Base-by-base conservation (phyloP, 2,113 vertebrate species). In the Dendropsophus ebraccatus region DNA sequence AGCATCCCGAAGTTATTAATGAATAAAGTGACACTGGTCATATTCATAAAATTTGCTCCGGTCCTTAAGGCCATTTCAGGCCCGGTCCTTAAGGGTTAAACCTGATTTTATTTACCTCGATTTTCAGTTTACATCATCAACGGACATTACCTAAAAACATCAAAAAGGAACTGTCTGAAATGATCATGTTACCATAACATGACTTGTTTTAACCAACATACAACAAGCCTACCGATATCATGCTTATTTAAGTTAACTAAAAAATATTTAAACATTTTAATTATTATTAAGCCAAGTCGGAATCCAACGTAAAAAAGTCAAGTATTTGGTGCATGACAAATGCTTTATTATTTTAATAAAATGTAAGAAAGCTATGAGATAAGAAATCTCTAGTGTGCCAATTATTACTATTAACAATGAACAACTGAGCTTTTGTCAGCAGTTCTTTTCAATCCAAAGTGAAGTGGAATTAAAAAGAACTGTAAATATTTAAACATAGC, bases 331-430 rank as follows among this genome's bases (percentile, higher is more conserved):
- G 70, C 70, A 56, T 60, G 70, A 83, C 69, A 83, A 73, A 83
- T 75, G 17, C 72, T 62, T 62, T 62, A 84, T 74, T 75, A 76
- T 62, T 84, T 56, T 75, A 76, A 83, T 83, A 83, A 74, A 83
- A 83, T 21, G 16, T 32, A 58, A 37, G 37, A 84, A 62, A 32
- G 70, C 70, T 62, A 41, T 62, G 37, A 84, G 82, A 84, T 74
- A 83, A 84, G 70, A 84, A 47, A 76, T 75, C 72, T 62, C 82
- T 30, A 45, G 70, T 74, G 35, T 84, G 82, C 35, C 72, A 84
- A 75, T 84, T 84, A 83, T 83, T 83, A 73, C 70, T 74, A 83
- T 83, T 83, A 74, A 56, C 82, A 83, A 83, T 74, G 69, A 75
- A 60, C 45, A 83, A 76, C 41, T 73, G 25, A 62, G 52, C 52